Base-by-base conservation (phyloP, 2,113 vertebrate genomes). In the Toxotes chatareus region DNA sequence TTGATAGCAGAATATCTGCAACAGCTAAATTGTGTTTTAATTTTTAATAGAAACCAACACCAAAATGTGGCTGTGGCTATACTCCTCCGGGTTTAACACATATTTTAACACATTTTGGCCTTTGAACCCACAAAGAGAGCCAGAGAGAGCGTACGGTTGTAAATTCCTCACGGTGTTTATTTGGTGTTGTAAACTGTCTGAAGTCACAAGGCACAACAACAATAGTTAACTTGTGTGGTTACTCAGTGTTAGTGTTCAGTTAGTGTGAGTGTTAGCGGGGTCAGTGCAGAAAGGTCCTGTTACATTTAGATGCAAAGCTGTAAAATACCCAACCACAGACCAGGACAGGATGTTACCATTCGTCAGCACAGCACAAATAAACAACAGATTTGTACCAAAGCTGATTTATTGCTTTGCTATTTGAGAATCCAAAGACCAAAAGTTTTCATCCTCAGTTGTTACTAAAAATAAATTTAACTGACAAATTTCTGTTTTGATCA, bases 191-290 rank as follows among this genome's bases (percentile, higher is more conserved):
- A 84, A 86, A 84, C 9, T 34, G 31, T 76, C 51, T 69, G 57
- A 38, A 70, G 78, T 83, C 75, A 72, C 73, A 68, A 59, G 67
- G 32, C 60, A 46, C 2, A 14, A 64, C 36, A 78, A 74, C 74
- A 92, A 89, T 92, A 80, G 76, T 76, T 91, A 86, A 93, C 88
- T 67, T 85, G 66, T 75, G 23, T 74, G 66, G 79, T 92, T 85
- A 90, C 4, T 80, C 44, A 88, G 84, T 87, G 66, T 42, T 27
- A 27, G 27, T 27, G 27, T 27, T 27, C 27, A 27, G 27, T 27
- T 27, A 27, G 27, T 1, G 27, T 27, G 27, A 88, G 84, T 87
- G 66, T 42, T 12, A 73, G 73, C 8, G 10, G 57, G 66, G 76
- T 86, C 71, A 55, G 23, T 51, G 55, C 40, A 46, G 27, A 73